phyloP scores from a whole-genome alignment of 2,113 vertebrate genomes.

The Syrmaticus mikado region DNA sequence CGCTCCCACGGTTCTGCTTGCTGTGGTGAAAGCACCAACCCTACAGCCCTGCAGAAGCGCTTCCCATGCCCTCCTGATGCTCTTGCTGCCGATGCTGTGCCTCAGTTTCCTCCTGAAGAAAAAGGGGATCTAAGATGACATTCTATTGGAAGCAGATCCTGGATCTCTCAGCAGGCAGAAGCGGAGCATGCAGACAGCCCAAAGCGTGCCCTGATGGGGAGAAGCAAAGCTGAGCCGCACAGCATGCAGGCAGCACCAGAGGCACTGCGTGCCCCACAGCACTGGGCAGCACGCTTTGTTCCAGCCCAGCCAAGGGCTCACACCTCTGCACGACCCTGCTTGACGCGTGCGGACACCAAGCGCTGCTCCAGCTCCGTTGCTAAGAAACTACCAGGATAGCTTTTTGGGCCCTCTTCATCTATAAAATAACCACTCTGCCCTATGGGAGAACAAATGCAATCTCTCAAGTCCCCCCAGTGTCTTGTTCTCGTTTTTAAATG shows the following conservation, averaged over 20 bases:
- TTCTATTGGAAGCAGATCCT: background rate
- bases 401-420: slow-evolving; percentile 27
- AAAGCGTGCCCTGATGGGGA: background rate
- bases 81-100: rapidly evolving
- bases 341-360: background rate
- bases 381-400: slow-evolving; percentile 39
- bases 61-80: background rate
- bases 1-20: background rate
- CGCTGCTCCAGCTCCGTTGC: slow-evolving; percentile 50
- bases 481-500: slow-evolving; percentile 33
- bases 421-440: slow-evolving; percentile 53
- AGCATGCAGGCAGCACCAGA: no score
- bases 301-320: background rate
- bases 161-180: background rate
- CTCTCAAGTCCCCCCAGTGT: slow-evolving; percentile 30
- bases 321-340: background rate
- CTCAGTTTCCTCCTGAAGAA: background rate
- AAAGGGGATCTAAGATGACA: background rate
- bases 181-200: background rate
- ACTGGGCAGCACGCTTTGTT: background rate
- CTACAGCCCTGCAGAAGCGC: rapidly evolving
- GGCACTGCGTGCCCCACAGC: no score
- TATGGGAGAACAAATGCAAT: slow-evolving; percentile 18
- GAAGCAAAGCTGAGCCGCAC: background rate
- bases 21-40: background rate